Evolutionary conservation across 2,113 vertebrate species (phyloP).

Genomic region (Propithecus coquereli): DNA sequence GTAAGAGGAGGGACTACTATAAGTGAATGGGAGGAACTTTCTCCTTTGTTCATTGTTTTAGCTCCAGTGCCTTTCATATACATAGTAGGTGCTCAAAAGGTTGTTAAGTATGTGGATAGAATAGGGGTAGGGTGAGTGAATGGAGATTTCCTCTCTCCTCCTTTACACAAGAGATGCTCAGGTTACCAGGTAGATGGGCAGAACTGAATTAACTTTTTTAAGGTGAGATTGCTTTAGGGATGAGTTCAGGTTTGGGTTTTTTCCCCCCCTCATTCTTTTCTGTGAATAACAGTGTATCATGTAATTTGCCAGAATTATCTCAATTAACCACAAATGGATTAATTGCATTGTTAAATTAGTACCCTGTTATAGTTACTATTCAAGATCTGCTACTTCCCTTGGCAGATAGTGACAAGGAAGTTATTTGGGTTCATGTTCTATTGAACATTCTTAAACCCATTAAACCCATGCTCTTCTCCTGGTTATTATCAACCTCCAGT

Average conservation of each 20-base stretch:
- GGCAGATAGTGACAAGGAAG: background rate
- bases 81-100: background rate
- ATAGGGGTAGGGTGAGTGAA: background rate
- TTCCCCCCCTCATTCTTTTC: background rate
- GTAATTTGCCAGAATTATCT: background rate
- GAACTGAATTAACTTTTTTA: background rate
- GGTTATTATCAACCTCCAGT: background rate
- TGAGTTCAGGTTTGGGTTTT: background rate
- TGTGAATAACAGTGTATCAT: background rate
- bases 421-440: background rate
- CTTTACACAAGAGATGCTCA: background rate
- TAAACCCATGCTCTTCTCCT: background rate
- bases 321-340: background rate
- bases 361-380: background rate
- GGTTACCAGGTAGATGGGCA: background rate
- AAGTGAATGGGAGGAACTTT: background rate
- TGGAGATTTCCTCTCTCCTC: background rate
- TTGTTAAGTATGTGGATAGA: background rate
- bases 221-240: background rate
- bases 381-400: background rate
- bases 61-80: too few species aligned
- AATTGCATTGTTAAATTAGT: background rate
- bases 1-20: background rate
- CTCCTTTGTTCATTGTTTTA: background rate
- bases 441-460: background rate